Evolutionary conservation across 2,113 vertebrate genomes (phyloP).

Genomic region (Paraplagusia blochii): DNA sequence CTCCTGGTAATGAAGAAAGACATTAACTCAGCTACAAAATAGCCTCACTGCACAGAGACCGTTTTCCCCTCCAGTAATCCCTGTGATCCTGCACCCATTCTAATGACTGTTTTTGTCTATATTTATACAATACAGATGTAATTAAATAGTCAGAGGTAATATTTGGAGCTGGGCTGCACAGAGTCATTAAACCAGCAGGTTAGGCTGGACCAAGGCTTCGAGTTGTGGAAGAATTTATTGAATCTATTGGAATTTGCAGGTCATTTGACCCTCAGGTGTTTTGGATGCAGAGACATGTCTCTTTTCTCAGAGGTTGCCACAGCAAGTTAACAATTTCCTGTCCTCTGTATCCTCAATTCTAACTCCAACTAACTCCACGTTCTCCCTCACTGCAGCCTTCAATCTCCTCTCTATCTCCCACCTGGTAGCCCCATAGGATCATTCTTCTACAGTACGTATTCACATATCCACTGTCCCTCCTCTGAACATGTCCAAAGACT

Average conservation of each 20-base stretch:
- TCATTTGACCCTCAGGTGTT: too few species aligned
- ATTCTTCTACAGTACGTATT: too few species aligned
- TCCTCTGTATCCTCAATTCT: too few species aligned
- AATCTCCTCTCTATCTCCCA: too few species aligned
- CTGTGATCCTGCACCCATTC: slow-evolving; percentile 8
- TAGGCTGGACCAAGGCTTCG: slow-evolving; percentile 23
- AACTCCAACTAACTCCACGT: too few species aligned
- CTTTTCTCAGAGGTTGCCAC: too few species aligned
- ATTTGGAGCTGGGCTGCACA: not conserved
- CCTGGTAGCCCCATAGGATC: too few species aligned
- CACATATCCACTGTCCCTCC: too few species aligned
- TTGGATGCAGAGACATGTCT: too few species aligned
- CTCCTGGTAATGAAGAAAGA: slow-evolving; percentile 62
- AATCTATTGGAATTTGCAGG: not conserved
- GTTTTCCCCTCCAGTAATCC: slow-evolving; percentile 44
- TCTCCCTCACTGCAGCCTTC: too few species aligned
- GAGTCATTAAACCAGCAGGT: slow-evolving; percentile 20
- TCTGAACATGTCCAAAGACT: too few species aligned
- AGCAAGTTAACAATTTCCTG: too few species aligned
- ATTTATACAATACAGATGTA: slow-evolving; percentile 6
- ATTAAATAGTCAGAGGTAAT: slow-evolving; percentile 16
- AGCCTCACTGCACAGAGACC: slow-evolving; percentile 25
- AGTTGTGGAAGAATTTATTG: slow-evolving; percentile 10
- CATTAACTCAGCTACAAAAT: slow-evolving; percentile 56
- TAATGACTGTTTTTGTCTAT: slow-evolving; percentile 20